A percentile compares a stretch with the other conserved stretches of the same genome.
Conservation (phyloP, 2,113 vertebrate species). For the Bufo gargarizans region DNA sequence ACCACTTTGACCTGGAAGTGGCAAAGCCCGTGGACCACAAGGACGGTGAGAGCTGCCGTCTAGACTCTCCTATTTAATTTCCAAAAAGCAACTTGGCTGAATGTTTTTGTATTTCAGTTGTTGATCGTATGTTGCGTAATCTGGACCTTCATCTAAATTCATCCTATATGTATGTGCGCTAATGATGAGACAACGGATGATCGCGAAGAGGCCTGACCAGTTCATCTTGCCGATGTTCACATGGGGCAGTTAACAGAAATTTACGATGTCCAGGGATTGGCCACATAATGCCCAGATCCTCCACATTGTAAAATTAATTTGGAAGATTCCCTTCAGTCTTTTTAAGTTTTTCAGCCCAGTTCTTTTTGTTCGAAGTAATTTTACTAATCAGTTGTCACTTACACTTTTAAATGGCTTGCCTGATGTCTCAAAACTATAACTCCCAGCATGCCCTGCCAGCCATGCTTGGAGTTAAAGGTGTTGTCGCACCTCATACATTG, state of each 20-base stretch:
- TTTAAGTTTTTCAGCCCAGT: not conserved
- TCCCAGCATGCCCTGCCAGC: not conserved
- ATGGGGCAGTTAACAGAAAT: not conserved
- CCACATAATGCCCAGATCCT: not conserved
- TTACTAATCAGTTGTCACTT: not conserved
- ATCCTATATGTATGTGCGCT: not conserved
- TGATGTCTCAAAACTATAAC: not conserved
- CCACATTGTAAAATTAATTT: not conserved
- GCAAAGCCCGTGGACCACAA: constrained; percentile 89
- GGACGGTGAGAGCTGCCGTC: constrained; percentile 84
- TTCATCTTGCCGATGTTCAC: not conserved
- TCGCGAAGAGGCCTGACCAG: not conserved
- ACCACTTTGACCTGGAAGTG: constrained; percentile 88
- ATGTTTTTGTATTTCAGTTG: too few species aligned
- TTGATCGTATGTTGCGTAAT: not conserved
- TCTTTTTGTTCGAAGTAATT: not conserved
- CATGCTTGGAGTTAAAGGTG: not conserved
- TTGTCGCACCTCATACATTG: too few species aligned
- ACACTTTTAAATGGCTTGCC: not conserved
- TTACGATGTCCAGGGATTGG: not conserved
- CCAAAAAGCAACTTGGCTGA: constrained; percentile 25
- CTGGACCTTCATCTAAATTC: too few species aligned
- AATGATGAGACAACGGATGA: not conserved
- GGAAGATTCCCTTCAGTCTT: not conserved
- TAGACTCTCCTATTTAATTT: not conserved